Evolutionary conservation across 2,113 vertebrate genomes (phyloP).

Genomic region (Ptilorrhoa leucosticta): DNA sequence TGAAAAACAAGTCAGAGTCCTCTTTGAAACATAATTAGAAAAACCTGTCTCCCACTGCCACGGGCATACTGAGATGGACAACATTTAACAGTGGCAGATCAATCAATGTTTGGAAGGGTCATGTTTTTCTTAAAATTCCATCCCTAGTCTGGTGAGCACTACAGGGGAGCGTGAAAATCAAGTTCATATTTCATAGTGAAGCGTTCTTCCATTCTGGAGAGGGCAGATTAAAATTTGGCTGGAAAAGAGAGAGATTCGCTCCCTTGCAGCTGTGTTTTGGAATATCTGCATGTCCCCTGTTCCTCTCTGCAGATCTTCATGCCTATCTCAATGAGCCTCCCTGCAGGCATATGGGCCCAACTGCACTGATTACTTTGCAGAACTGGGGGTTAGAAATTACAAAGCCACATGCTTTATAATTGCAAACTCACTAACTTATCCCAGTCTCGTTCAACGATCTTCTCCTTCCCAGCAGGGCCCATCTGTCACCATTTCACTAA

Average conservation of each 20-base stretch:
- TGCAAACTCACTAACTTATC: constrained; percentile 30
- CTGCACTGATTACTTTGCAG: constrained; percentile 23
- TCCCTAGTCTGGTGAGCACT: neutral
- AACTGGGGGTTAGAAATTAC: constrained; percentile 35
- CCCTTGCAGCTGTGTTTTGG: constrained; percentile 12
- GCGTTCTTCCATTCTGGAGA: neutral
- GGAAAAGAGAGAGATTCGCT: neutral
- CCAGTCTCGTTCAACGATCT: neutral
- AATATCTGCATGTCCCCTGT: neutral
- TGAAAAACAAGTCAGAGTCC: neutral
- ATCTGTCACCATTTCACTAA: constrained; percentile 39
- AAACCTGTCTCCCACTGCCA: neutral
- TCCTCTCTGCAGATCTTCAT: neutral
- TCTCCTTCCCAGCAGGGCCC: constrained; percentile 35
- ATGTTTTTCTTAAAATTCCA: neutral
- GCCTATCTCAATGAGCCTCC: constrained; percentile 13
- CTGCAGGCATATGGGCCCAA: constrained; percentile 16
- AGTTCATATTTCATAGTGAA: neutral
- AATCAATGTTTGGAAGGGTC: neutral
- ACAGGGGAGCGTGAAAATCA: neutral
- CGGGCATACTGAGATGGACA: neutral
- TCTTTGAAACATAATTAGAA: neutral
- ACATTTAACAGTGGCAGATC: neutral
- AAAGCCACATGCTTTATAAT: constrained; percentile 46
- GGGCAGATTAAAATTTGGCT: neutral